A percentile compares a stretch with the other conserved stretches of the same genome.
These are phyloP conservation scores for Orthonevra nobilis DNA, from an alignment of 2,888 invertebrate genomes.

Conservation along the genomic window DNA sequence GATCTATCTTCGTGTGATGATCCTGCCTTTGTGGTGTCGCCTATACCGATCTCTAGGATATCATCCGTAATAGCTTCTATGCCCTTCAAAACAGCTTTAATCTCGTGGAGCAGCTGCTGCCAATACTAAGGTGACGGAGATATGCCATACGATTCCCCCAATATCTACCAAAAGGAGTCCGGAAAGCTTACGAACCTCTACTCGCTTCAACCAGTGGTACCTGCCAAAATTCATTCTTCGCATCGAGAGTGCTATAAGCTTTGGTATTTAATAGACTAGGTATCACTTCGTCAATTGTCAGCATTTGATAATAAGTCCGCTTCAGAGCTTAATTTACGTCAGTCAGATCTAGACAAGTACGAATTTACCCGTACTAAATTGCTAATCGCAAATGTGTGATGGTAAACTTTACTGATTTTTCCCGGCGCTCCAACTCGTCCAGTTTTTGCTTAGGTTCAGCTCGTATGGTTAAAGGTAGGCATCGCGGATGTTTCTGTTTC, in stretches of 20 bases:
- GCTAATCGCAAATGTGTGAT: conserved; percentile 37
- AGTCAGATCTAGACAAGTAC: conserved; percentile 30
- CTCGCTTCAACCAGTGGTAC: conserved; percentile 71
- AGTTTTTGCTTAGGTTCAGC: background rate
- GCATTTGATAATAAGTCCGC: conserved; percentile 25
- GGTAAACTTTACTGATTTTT: conserved; percentile 17
- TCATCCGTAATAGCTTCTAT: conserved; percentile 16
- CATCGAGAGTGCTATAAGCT: conserved; percentile 56
- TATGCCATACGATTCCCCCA: conserved; percentile 36
- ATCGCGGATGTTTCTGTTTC: conserved; percentile 4
- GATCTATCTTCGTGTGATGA: conserved; percentile 8
- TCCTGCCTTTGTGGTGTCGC: conserved; percentile 13
- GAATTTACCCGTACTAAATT: conserved; percentile 22
- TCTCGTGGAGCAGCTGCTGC: background rate
- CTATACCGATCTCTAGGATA: background rate
- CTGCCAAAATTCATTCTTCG: conserved; percentile 68
- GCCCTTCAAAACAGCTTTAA: background rate
- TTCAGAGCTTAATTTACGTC: conserved; percentile 27
- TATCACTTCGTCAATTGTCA: conserved; percentile 34
- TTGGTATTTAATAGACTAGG: conserved; percentile 19
- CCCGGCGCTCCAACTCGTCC: background rate
- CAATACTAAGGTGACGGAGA: background rate
- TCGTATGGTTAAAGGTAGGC: background rate
- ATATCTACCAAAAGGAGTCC: conserved; percentile 64
- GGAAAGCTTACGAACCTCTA: conserved; percentile 74